Base-by-base conservation (phyloP, 2,797 vertebrate species). In the Phoxinus dragarum region DNA sequence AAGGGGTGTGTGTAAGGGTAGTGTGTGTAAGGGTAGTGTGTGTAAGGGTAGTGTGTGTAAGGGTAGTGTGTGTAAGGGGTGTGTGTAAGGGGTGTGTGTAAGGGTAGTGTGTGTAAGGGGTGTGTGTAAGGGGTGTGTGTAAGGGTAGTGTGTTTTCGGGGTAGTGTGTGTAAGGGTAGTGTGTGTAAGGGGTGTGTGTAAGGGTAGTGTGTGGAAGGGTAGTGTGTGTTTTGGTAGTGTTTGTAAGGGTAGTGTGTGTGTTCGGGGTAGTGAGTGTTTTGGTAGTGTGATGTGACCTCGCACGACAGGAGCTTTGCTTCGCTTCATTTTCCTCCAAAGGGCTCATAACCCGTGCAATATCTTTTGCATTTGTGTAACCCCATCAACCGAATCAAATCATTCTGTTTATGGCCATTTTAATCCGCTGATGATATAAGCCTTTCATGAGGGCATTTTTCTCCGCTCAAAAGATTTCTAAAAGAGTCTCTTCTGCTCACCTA, bases 321-420 rank as follows among this genome's bases (percentile, higher is more conserved):
- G 54, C 81, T 73, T 73, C 3, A n/a, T 34, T 82, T 6, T 82
- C n/a, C 44, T 10, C 27, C 21, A 82, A 82, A 82, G 69, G n/a
- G 14, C 40, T 82, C 54, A 47, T 34, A 61, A 61, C 49, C 52
- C 80, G 2, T 82, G 68, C 80, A 31, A 71, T 69, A 59, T 73
- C 38, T 23, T 61, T 73, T 10, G 10, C 54, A 14, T 82, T 82
- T 73, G 69, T 74, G 52, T 27, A 49, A n/a, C 23, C 2, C 59
- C 17, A 67, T 23, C 78, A 67, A 16, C 27, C 81, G 17, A 36
- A 74, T 82, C 56, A 64, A 31, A 59, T 72, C 40, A 59, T 34
- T 59, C 36, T 34, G 52, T 38, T 68, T 68, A 27, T 75, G 56
- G 7, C n/a, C 27, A 66, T 49, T 74, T 83, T 83, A 66, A 75